Conservation (phyloP, 2,113 vertebrate species). For the Beaufortia kweichowensis region DNA sequence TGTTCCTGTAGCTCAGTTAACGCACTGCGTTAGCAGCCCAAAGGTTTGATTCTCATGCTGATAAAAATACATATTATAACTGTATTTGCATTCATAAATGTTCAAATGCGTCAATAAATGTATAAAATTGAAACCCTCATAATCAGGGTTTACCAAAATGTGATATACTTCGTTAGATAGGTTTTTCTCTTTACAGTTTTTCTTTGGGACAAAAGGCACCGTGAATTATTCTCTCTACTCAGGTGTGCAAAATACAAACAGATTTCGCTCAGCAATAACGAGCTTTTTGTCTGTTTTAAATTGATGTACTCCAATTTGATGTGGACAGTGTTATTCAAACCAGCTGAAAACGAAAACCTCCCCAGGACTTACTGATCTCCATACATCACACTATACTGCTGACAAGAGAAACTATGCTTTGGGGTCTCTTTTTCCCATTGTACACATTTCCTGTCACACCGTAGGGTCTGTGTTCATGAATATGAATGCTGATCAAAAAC, state of each 20-base stretch:
- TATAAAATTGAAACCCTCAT: too few species aligned
- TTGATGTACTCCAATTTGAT: not conserved
- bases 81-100: too few species aligned
- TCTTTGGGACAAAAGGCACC: not conserved
- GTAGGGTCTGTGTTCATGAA: conserved; percentile 42
- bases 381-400: conserved; percentile 47
- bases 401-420: conserved; percentile 46
- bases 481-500: conserved; percentile 51
- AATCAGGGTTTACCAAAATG: too few species aligned
- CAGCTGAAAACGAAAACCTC: conserved; percentile 12
- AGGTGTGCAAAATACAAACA: not conserved
- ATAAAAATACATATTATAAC: too few species aligned
- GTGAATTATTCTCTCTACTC: too few species aligned
- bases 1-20: too few species aligned
- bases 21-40: too few species aligned
- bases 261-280: conserved; percentile 10
- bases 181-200: too few species aligned
- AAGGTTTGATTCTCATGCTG: too few species aligned
- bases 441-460: conserved; percentile 45
- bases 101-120: too few species aligned
- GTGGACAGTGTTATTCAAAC: not conserved
- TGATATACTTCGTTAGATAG: too few species aligned
- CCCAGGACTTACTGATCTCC: conserved; percentile 24
- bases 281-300: not conserved
- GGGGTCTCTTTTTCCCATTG: conserved; percentile 37